Evolutionary conservation across 2,888 invertebrate genomes (phyloP).

Genomic region (Torymus aiolomorphi): DNA sequence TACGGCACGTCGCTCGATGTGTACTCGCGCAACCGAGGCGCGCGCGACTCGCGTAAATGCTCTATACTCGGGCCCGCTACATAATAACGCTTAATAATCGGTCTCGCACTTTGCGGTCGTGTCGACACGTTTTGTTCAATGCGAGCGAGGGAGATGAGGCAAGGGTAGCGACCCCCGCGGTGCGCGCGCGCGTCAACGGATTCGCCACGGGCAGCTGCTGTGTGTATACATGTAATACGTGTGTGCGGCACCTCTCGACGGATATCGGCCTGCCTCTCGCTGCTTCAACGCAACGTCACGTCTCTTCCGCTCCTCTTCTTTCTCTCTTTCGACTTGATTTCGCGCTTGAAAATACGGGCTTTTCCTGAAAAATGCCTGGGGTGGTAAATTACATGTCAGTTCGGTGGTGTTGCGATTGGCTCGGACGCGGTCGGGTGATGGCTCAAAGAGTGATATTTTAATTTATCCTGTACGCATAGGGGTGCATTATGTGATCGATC

Average conservation of each 20-base stretch:
- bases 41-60: slow-evolving; percentile 55
- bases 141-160: slow-evolving; percentile 44
- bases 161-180: slow-evolving; percentile 63
- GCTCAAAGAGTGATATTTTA: slow-evolving; percentile 15
- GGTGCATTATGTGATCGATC: not conserved
- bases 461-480: not conserved
- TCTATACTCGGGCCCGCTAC: slow-evolving; percentile 52
- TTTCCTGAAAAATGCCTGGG: slow-evolving; percentile 22
- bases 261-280: not conserved
- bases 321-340: slow-evolving; percentile 8
- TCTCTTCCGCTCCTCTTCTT: not conserved
- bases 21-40: slow-evolving; percentile 56
- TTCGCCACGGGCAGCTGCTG: slow-evolving; percentile 74
- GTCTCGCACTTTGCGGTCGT: slow-evolving; percentile 59
- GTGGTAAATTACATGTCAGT: not conserved
- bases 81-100: slow-evolving; percentile 61
- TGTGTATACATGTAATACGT: too few species aligned
- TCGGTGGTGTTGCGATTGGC: not conserved
- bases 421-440: not conserved
- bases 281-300: not conserved
- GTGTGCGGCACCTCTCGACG: slow-evolving; percentile 53
- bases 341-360: slow-evolving; percentile 18
- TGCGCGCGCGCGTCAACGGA: slow-evolving; percentile 62
- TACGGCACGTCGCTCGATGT: slow-evolving; percentile 59
- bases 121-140: slow-evolving; percentile 54